Evolutionary conservation across 2,113 vertebrate species (phyloP), one percentile per base, ranked within the genome.

Genomic region (Cisticola juncidis): DNA sequence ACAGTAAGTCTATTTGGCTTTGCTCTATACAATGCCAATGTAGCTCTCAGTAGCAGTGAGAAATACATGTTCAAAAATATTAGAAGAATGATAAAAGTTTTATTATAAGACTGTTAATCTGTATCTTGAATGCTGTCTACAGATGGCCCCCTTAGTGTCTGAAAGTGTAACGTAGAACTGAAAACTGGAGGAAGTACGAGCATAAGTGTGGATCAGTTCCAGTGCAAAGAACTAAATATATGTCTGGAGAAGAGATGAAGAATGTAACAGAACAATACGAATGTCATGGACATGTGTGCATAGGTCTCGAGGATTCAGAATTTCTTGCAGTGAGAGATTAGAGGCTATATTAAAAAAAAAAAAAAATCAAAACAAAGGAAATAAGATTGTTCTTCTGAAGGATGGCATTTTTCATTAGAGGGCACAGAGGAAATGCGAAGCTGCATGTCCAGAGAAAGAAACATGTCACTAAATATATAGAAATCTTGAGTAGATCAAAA

Each of bases 281-380:
- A 12, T 50, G 23, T 45, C 38, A 64, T 0, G 0, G 19, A 45
- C 6, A 7, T 12, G 17, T 40, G 18, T 64, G 7, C 4, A 25
- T 51, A 64, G 23, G 21, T 38, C 33, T 56, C 86, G 24, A 82
- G 15, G 17, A 82, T 44, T 64, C 54, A 81, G 28, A 17, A 31
- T 68, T 90, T 71, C 18, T 76, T 76, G 16, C 14, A 64, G 17
- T 42, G n/a, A 82, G 33, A 68, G 28, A 54, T 14, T 54, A 84
- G 58, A 53, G 13, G 16, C 8, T 42, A 76, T 61, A 51, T 26
- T 26, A 22, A 47, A 72, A 53, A 83, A 76, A 45, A 73, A 74
- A 72, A 47, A 74, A 74, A 5, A 54, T 51, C 35, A 74, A 66
- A 95, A 58, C 40, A 87, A 77, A 83, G 29, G 22, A 91, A 91